Evolutionary conservation across 2,888 invertebrate species (phyloP).

Genomic region (Mimachlamys varia): DNA sequence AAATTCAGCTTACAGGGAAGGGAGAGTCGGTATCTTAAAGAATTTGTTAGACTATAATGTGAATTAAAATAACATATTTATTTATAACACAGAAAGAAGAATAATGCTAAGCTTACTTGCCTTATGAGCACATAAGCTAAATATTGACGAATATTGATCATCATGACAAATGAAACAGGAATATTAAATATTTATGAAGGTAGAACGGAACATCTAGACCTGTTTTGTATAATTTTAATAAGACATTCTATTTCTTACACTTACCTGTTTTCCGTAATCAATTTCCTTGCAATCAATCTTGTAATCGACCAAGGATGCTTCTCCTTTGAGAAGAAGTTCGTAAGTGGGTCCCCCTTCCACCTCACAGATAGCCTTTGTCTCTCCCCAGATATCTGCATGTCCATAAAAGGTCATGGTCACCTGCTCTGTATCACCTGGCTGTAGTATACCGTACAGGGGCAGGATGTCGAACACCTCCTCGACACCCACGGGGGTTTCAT

Average conservation of each 20-base stretch:
- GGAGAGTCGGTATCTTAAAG: too few species aligned
- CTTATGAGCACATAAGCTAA: too few species aligned
- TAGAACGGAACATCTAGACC: too few species aligned
- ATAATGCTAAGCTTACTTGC: too few species aligned
- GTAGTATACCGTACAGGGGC: conserved; percentile 80
- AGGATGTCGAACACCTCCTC: conserved; percentile 81
- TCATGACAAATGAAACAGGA: too few species aligned
- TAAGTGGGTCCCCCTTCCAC: conserved; percentile 81
- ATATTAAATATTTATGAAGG: too few species aligned
- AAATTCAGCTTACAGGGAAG: too few species aligned
- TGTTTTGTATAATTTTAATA: too few species aligned
- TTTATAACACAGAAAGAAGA: too few species aligned
- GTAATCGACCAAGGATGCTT: conserved; percentile 80
- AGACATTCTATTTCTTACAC: not conserved
- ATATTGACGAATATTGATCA: too few species aligned
- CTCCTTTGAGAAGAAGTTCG: conserved; percentile 78
- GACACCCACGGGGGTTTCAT: conserved; percentile 70
- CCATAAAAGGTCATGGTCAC: conserved; percentile 81
- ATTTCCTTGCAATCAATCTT: conserved; percentile 78
- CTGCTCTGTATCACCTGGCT: conserved; percentile 80
- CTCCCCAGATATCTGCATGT: conserved; percentile 79
- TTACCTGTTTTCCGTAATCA: conserved; percentile 80
- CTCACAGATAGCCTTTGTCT: conserved; percentile 80
- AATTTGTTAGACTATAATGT: too few species aligned
- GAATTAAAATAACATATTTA: too few species aligned